These are phyloP conservation scores for Netelia inedita DNA, from an alignment of 2,888 invertebrate species.

Conservation along the genomic window DNA sequence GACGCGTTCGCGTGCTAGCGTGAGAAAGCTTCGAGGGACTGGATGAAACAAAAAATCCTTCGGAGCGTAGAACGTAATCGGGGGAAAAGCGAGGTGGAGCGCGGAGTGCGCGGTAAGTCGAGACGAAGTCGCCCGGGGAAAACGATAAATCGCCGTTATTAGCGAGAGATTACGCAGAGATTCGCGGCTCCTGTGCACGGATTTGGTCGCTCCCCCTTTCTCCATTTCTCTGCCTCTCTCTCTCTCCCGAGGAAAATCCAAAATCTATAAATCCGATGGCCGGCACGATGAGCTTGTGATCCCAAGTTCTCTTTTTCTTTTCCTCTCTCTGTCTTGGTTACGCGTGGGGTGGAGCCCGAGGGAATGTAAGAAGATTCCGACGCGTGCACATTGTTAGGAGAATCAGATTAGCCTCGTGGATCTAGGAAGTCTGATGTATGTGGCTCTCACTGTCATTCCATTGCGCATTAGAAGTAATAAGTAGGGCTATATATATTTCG, in stretches of 20 bases:
- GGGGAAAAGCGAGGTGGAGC: conserved; percentile 34
- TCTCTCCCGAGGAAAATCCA: conserved; percentile 77
- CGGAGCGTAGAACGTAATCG: conserved; percentile 4
- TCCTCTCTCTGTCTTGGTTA: conserved; percentile 8
- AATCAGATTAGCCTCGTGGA: conserved; percentile 83
- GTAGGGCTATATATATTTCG: conserved; percentile 4
- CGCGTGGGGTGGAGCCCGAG: conserved; percentile 61
- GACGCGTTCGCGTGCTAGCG: background rate
- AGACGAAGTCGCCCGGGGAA: conserved; percentile 73
- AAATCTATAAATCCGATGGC: conserved; percentile 81
- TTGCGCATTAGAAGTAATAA: conserved; percentile 48
- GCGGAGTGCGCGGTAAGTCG: conserved; percentile 68
- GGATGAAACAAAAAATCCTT: background rate
- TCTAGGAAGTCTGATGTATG: conserved; percentile 83
- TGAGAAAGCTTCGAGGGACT: background rate
- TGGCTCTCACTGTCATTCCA: conserved; percentile 73
- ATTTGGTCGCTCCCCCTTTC: conserved; percentile 42
- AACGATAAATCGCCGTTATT: conserved; percentile 85
- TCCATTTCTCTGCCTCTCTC: conserved; percentile 5
- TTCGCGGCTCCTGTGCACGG: conserved; percentile 70
- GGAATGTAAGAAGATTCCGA: conserved; percentile 85
- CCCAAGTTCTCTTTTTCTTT: conserved; percentile 39
- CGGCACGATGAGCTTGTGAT: conserved; percentile 56
- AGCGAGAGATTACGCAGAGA: conserved; percentile 83
- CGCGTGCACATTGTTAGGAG: conserved; percentile 85